Evolutionary conservation across 2,113 vertebrate genomes (phyloP).

Genomic region (Pseudorectes ferrugineus): DNA sequence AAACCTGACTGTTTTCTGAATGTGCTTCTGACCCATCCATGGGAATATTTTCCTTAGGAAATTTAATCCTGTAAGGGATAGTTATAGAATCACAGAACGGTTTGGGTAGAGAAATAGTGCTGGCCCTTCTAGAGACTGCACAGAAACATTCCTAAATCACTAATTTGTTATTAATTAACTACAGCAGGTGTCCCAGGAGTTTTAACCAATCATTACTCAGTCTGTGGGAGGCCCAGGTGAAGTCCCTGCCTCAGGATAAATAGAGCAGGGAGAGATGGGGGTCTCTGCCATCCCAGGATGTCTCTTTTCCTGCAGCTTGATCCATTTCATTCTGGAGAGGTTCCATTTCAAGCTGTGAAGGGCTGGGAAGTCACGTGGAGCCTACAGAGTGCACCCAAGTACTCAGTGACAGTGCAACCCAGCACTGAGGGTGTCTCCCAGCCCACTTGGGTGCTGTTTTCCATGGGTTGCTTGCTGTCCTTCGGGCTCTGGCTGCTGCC

Average conservation of each 20-base stretch:
- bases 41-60: not conserved
- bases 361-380: not conserved
- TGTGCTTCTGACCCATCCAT: not conserved
- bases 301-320: not conserved
- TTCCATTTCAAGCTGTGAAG: not conserved
- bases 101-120: not conserved
- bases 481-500: not conserved
- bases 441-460: rapidly evolving
- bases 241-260: not conserved
- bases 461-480: rapidly evolving
- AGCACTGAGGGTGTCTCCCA: not conserved
- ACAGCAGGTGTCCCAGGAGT: not conserved
- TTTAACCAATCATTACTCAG: too few relatives aligned
- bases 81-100: not conserved
- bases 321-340: not conserved
- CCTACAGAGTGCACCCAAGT: rapidly evolving
- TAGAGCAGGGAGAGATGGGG: not conserved
- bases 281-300: not conserved
- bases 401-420: rapidly evolving
- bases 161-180: not conserved
- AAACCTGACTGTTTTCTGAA: not conserved
- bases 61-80: too few relatives aligned
- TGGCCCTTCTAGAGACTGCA: not conserved
- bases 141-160: not conserved
- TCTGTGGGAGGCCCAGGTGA: not conserved